phyloP scores from a whole-genome alignment of 1,140 invertebrate genomes.

The Lepidurus apus region DNA sequence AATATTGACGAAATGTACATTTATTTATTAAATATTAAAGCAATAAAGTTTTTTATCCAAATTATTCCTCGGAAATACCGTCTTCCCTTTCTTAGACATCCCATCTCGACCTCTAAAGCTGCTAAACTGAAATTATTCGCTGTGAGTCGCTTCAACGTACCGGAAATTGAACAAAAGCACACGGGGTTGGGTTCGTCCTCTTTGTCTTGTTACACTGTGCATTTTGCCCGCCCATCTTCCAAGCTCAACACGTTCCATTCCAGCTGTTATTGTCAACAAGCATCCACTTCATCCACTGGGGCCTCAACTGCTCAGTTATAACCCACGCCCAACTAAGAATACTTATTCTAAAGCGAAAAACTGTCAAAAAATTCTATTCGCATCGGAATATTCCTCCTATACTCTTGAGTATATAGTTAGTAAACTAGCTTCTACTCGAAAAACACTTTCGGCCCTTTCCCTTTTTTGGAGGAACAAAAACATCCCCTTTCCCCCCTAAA shows the following conservation, averaged over 20 bases:
- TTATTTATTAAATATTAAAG: too few relatives aligned
- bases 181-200: background rate
- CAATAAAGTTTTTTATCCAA: background rate
- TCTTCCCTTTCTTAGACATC: background rate
- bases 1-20: too few relatives aligned
- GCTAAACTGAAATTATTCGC: background rate
- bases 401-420: too few relatives aligned
- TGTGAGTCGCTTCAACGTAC: conserved; percentile 5
- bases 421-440: too few relatives aligned
- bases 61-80: background rate
- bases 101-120: background rate
- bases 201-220: conserved; percentile 10
- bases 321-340: too few relatives aligned
- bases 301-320: too few relatives aligned
- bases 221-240: background rate
- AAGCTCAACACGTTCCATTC: background rate
- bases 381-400: too few relatives aligned
- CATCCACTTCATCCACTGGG: background rate
- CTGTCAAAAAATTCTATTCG: too few relatives aligned
- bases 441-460: too few relatives aligned
- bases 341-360: too few relatives aligned
- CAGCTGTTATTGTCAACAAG: conserved; percentile 6
- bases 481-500: background rate
- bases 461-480: background rate
- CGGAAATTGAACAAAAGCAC: background rate